phyloP scores from a whole-genome alignment of 2,797 vertebrate genomes.

The Enteromius anoplus region DNA sequence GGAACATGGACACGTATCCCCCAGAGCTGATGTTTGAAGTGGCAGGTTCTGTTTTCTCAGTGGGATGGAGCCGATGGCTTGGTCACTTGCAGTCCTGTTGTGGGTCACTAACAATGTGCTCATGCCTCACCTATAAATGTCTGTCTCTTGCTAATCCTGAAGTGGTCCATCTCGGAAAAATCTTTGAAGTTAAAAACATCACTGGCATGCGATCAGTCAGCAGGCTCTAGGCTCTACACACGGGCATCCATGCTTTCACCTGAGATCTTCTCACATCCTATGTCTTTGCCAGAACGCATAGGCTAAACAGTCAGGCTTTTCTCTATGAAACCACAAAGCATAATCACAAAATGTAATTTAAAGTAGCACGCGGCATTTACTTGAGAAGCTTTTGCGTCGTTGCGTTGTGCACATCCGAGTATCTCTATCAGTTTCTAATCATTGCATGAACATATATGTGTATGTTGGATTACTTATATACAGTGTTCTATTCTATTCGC shows the following conservation, averaged over 20 bases:
- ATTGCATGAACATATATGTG: not conserved
- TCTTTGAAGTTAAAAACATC: slow-evolving; percentile 54
- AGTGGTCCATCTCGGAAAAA: not conserved
- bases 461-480: not conserved
- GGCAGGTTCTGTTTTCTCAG: slow-evolving; percentile 33
- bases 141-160: slow-evolving; percentile 43
- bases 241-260: slow-evolving; percentile 4
- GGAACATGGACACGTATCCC: slow-evolving; percentile 31
- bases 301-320: not conserved
- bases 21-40: slow-evolving; percentile 32
- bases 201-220: slow-evolving; percentile 37
- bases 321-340: not conserved
- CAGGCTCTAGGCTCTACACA: slow-evolving; percentile 6
- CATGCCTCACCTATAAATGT: slow-evolving; percentile 47
- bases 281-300: not conserved
- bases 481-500: not conserved
- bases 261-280: slow-evolving; percentile 6
- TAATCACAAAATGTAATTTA: not conserved
- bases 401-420: not conserved
- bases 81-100: slow-evolving; percentile 22
- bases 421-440: not conserved
- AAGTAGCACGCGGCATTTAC: not conserved
- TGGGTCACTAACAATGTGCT: slow-evolving; percentile 43
- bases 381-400: not conserved
- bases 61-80: slow-evolving; percentile 28